Evolutionary conservation across 2,113 vertebrate species (phyloP).

Genomic region (Phylloscopus whistleri): DNA sequence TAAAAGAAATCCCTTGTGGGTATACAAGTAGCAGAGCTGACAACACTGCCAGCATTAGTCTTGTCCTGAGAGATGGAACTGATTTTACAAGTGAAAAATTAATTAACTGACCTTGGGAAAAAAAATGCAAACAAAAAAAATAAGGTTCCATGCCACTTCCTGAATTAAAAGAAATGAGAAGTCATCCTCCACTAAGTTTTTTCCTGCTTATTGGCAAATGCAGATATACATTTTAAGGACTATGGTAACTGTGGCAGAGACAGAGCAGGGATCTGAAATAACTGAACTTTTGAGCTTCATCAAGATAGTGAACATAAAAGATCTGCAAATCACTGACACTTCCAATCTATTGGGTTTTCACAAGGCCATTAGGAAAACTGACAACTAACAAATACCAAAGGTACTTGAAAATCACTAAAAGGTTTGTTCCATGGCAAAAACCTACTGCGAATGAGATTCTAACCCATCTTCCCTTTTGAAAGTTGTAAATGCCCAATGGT

Average conservation of each 20-base stretch:
- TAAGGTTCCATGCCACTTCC: background rate
- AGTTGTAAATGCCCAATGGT: accelerated
- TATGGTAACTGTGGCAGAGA: background rate
- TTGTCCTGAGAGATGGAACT: background rate
- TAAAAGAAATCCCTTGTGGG: background rate
- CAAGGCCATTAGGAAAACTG: background rate
- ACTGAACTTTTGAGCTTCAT: background rate
- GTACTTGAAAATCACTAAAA: background rate
- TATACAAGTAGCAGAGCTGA: background rate
- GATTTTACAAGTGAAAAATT: background rate
- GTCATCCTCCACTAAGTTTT: background rate
- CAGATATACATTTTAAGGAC: background rate
- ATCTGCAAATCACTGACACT: background rate
- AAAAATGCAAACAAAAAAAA: background rate
- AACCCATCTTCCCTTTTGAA: background rate
- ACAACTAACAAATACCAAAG: background rate
- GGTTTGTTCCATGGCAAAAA: background rate
- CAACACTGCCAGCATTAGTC: background rate
- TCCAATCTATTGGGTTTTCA: background rate
- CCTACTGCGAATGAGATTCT: accelerated
- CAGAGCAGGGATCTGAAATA: background rate
- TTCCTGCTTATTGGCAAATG: background rate
- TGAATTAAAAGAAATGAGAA: background rate
- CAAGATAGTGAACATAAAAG: background rate
- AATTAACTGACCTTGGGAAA: background rate